A percentile compares a stretch with the other conserved stretches of the same genome.
Conservation (phyloP, 1,140 invertebrate species). For the Drosophila gunungcola region DNA sequence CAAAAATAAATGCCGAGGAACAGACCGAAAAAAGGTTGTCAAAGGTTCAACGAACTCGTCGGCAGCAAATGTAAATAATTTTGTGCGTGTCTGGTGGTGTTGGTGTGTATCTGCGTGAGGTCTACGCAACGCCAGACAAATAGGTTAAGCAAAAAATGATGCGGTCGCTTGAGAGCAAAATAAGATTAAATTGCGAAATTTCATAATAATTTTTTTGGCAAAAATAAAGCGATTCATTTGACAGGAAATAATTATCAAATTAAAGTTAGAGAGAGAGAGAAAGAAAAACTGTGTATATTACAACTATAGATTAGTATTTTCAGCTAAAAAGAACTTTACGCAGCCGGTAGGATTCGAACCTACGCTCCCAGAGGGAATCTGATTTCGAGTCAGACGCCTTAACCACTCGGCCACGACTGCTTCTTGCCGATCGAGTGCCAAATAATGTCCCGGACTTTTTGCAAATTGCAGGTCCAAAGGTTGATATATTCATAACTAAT, state of each 20-base stretch:
- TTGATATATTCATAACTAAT: not conserved
- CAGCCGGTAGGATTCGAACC: slow-evolving; percentile 94
- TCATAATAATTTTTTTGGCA: not conserved
- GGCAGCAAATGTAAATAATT: slow-evolving; percentile 45
- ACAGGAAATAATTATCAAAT: not conserved
- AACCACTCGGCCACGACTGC: slow-evolving; percentile 94
- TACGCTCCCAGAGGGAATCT: slow-evolving; percentile 94
- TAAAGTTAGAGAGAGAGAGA: not conserved
- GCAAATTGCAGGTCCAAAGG: not conserved
- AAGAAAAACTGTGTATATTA: too few relatives aligned
- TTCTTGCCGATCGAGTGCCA: not conserved
- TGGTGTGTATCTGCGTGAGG: slow-evolving; percentile 25
- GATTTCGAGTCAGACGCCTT: slow-evolving; percentile 94
- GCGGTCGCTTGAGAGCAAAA: not conserved
- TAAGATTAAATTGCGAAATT: not conserved
- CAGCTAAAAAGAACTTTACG: slow-evolving; percentile 68
- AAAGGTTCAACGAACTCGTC: slow-evolving; percentile 40
- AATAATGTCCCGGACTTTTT: not conserved
- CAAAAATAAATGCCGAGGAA: slow-evolving; percentile 42
- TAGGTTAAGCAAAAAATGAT: slow-evolving; percentile 1
- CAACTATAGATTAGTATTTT: too few relatives aligned
- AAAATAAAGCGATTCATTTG: not conserved
- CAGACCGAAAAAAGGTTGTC: slow-evolving; percentile 32
- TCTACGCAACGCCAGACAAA: slow-evolving; percentile 43
- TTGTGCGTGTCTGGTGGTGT: slow-evolving; percentile 35